These are phyloP conservation scores for Cacoxenus indagator DNA, from an alignment of 2,888 invertebrate species.

Conservation along the genomic window DNA sequence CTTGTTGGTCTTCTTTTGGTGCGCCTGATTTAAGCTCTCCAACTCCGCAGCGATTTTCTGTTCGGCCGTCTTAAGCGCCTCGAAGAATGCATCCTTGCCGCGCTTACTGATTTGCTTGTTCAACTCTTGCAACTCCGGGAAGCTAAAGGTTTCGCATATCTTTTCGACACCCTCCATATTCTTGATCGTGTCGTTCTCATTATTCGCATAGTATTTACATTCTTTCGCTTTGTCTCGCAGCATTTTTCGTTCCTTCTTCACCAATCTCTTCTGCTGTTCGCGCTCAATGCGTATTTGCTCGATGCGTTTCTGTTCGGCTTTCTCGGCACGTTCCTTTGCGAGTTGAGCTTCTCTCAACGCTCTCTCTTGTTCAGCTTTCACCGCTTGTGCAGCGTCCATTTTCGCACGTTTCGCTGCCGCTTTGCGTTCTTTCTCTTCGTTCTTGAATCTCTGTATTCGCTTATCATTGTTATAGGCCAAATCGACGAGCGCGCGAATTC, in stretches of 20 bases:
- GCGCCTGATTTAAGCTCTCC: slow-evolving; percentile 71
- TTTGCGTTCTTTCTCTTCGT: slow-evolving; percentile 93
- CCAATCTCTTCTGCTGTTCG: slow-evolving; percentile 85
- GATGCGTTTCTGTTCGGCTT: slow-evolving; percentile 84
- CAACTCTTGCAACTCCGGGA: slow-evolving; percentile 81
- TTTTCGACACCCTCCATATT: slow-evolving; percentile 94
- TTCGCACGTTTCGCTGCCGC: slow-evolving; percentile 89
- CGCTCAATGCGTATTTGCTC: slow-evolving; percentile 88
- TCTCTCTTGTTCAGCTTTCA: slow-evolving; percentile 87
- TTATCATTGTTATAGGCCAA: slow-evolving; percentile 95
- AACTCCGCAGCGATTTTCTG: slow-evolving; percentile 84
- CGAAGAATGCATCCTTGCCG: slow-evolving; percentile 78
- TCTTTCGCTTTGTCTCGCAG: slow-evolving; percentile 85
- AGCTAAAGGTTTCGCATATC: slow-evolving; percentile 85
- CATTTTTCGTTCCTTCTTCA: slow-evolving; percentile 89
- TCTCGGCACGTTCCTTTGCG: slow-evolving; percentile 84
- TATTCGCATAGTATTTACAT: slow-evolving; percentile 82
- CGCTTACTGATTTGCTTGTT: slow-evolving; percentile 79
- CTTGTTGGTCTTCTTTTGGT: slow-evolving; percentile 57
- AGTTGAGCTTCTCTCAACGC: slow-evolving; percentile 80
- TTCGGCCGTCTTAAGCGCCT: slow-evolving; percentile 80
- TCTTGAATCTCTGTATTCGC: slow-evolving; percentile 90
- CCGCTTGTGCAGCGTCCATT: slow-evolving; percentile 85
- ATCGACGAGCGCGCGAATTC: slow-evolving; percentile 93
- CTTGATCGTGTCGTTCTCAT: slow-evolving; percentile 80